Base-by-base conservation (phyloP, 2,888 invertebrate species). In the Pristionchus exspectatus region DNA sequence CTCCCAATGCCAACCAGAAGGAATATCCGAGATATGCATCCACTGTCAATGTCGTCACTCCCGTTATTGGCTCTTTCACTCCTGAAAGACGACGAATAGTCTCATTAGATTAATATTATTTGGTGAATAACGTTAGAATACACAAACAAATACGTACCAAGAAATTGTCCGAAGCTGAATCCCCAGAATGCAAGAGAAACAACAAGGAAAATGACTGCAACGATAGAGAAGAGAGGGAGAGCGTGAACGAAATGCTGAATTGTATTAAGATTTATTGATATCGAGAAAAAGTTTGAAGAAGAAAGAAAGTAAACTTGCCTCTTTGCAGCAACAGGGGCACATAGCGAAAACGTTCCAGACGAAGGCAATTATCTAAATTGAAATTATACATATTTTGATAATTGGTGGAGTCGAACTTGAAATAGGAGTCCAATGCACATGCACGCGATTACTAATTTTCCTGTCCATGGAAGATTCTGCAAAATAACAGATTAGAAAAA, bases 1-100 rank as follows among this genome's bases (percentile, higher is more conserved):
- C 63, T 10, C 63, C 63, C 63, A 63, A 63, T 63, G 63, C 63
- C 63, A 63, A n/a, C 63, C 63, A 63, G 63, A 63, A 63, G n/a
- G 63, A 63, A n/a, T 63, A 63, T 10, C 63, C 63, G 63, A 63
- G 63, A 63, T 63, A 63, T 63, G 63, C 63, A 63, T 63, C 63
- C 24, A 63, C 63, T 24, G 63, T 24, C 63, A 63, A 24, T 24
- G 63, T 24, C 1, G 63, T 63, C n/a, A 63, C 63, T 63, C 63
- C 63, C 24, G 63, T 63, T 24, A 63, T 24, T 63, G 63, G 63
- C 63, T 63, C 63, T n/a, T 24, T 24, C 3, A 63, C 63, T 9
- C 63, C 63, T 63, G n/a, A 56, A 18, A 50, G 1, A 56, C 18
- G 18, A 56, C 18, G 56, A 56, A 50, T 50, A 10, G 10, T 12